These are phyloP conservation scores for Volucella inanis DNA, from an alignment of 2,888 invertebrate species.

Conservation along the genomic window DNA sequence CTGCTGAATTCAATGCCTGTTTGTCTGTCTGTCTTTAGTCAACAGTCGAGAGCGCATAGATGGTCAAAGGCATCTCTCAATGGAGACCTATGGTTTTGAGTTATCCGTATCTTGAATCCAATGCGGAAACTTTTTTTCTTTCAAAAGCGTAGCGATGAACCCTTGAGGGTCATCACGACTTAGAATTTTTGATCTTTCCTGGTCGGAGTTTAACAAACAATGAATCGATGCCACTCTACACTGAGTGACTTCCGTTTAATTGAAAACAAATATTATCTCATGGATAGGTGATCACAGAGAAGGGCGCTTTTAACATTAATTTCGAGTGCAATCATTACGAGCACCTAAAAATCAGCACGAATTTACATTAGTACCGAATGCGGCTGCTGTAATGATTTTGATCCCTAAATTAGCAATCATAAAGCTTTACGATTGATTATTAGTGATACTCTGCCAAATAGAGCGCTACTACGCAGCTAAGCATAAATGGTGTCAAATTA, in stretches of 20 bases:
- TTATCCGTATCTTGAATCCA: slow-evolving; percentile 33
- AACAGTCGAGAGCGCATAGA: slow-evolving; percentile 31
- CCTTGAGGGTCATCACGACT: slow-evolving; percentile 70
- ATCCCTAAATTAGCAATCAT: slow-evolving; percentile 73
- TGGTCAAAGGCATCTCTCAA: slow-evolving; percentile 52
- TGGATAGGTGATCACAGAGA: slow-evolving; percentile 24
- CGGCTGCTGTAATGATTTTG: slow-evolving; percentile 67
- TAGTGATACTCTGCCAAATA: slow-evolving; percentile 69
- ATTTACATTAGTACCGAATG: slow-evolving; percentile 47
- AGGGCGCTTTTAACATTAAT: slow-evolving; percentile 47
- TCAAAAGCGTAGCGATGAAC: slow-evolving; percentile 43
- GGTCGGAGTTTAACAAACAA: slow-evolving; percentile 28
- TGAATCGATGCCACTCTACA: not conserved
- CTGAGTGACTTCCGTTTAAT: slow-evolving; percentile 66
- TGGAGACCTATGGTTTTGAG: slow-evolving; percentile 7
- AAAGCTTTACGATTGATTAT: slow-evolving; percentile 72
- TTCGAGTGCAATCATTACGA: slow-evolving; percentile 40
- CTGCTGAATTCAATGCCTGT: slow-evolving; percentile 34
- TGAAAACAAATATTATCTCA: slow-evolving; percentile 62
- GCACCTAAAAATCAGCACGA: too few relatives aligned
- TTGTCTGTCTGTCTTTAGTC: slow-evolving; percentile 39
- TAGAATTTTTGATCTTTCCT: slow-evolving; percentile 27
- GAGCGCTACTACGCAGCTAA: slow-evolving; percentile 48
- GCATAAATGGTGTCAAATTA: slow-evolving; percentile 68
- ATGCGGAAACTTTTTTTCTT: slow-evolving; percentile 42